Evolutionary conservation across 2,888 invertebrate genomes (phyloP).

Genomic region (Spisula solida): DNA sequence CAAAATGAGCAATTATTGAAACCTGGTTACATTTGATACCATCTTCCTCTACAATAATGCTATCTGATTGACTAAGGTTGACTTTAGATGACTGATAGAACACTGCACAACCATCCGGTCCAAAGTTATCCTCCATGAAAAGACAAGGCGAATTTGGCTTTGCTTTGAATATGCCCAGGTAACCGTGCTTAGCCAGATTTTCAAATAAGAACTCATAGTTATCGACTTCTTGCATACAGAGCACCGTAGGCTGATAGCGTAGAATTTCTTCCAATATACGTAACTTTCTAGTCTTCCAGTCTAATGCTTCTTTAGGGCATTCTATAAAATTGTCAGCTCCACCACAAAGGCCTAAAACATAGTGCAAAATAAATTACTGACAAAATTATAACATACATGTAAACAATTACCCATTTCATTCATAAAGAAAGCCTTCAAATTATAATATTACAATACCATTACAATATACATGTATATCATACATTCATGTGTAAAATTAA

Average conservation of each 20-base stretch:
- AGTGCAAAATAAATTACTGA: neutral
- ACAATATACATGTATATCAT: too few relatives aligned
- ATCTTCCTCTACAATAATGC: constrained; percentile 72
- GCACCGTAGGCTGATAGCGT: constrained; percentile 91
- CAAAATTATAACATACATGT: neutral
- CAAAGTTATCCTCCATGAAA: constrained; percentile 91
- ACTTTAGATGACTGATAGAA: constrained; percentile 91
- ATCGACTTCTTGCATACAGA: constrained; percentile 93
- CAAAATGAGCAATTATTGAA: constrained; percentile 89
- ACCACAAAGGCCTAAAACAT: constrained; percentile 90
- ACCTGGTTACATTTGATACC: constrained; percentile 87
- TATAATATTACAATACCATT: too few relatives aligned
- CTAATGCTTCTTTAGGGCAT: constrained; percentile 92
- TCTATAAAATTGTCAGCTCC: constrained; percentile 92
- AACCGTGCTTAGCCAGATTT: constrained; percentile 90
- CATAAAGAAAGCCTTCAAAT: too few relatives aligned
- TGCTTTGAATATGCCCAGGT: constrained; percentile 91
- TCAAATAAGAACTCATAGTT: constrained; percentile 91
- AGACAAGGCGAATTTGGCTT: constrained; percentile 94
- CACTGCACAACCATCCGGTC: constrained; percentile 93
- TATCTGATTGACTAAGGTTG: constrained; percentile 88
- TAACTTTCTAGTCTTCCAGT: constrained; percentile 91
- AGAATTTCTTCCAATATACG: constrained; percentile 92
- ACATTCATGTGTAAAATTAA: too few relatives aligned
- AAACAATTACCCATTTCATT: too few relatives aligned